Conservation (phyloP, 1,140 invertebrate species). For the Rhyacophila brunnea region DNA sequence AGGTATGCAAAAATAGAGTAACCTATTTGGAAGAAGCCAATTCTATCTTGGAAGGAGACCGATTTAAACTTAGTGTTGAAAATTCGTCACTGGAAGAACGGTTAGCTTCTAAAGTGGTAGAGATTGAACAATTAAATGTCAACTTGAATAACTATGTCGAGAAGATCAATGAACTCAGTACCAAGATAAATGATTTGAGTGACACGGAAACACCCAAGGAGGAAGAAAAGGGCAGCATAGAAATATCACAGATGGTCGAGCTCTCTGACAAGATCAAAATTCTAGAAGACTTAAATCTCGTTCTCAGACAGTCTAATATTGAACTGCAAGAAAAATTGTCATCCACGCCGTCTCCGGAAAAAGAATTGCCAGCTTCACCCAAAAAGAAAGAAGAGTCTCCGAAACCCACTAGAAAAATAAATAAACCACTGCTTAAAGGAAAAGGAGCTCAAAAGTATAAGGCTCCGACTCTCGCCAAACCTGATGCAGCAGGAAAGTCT, state of each 20-base stretch:
- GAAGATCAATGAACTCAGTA: conserved; percentile 17
- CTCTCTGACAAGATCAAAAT: conserved; percentile 50
- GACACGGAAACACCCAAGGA: conserved; percentile 36
- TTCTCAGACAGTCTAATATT: conserved; percentile 55
- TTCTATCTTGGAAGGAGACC: conserved; percentile 52
- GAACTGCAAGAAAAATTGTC: conserved; percentile 56
- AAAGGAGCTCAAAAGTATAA: conserved; percentile 21
- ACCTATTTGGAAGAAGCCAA: conserved; percentile 53
- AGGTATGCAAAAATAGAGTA: conserved; percentile 59
- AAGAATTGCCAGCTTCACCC: conserved; percentile 5
- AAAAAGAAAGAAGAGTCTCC: conserved; percentile 11
- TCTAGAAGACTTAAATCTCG: conserved; percentile 55
- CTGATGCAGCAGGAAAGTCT: conserved; percentile 4
- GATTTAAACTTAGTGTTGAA: conserved; percentile 58
- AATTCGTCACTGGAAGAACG: conserved; percentile 59
- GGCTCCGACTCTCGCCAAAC: conserved; percentile 6
- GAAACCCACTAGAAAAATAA: conserved; percentile 4
- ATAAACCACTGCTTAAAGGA: conserved; percentile 11
- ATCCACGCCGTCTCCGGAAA: conserved; percentile 33
- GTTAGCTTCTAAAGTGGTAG: conserved; percentile 48
- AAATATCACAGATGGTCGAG: conserved; percentile 51
- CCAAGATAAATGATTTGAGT: conserved; percentile 35
- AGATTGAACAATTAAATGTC: conserved; percentile 41
- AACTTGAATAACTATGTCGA: conserved; percentile 19
- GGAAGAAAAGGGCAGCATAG: conserved; percentile 51